Percentiles rank a stretch among this genome's conserved stretches.
Evolutionary conservation across 2,797 vertebrate species (phyloP).

Genomic region (Synaphobranchus kaupii): DNA sequence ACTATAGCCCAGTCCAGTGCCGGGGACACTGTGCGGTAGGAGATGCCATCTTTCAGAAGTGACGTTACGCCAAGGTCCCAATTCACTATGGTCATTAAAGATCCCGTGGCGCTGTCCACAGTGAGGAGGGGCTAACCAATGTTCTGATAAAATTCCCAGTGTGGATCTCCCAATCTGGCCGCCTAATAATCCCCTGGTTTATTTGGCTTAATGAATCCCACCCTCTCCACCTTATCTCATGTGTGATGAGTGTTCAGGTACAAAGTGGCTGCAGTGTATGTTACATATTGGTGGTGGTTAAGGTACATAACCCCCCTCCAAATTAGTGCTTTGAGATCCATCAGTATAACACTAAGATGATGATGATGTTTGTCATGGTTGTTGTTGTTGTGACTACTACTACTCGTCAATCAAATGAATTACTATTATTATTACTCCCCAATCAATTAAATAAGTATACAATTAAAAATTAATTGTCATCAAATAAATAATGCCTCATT

Average conservation of each 20-base stretch:
- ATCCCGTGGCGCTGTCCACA: not conserved
- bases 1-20: not conserved
- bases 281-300: not conserved
- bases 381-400: not conserved
- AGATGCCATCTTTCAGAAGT: not conserved
- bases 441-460: not conserved
- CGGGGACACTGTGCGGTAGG: constrained; percentile 3
- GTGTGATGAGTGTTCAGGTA: not conserved
- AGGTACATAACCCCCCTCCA: not conserved
- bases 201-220: not conserved
- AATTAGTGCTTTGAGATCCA: not conserved
- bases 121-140: not conserved
- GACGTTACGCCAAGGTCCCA: not conserved
- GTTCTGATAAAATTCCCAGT: not conserved
- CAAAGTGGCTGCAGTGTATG: not conserved
- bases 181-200: constrained; percentile 1
- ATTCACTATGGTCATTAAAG: not conserved
- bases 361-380: not conserved
- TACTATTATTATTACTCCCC: not conserved
- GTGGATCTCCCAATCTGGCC: not conserved
- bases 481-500: not conserved
- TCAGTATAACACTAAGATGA: not conserved
- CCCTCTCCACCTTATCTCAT: not conserved
- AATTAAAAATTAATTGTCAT: not conserved
- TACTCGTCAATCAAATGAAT: not conserved